phyloP scores from a whole-genome alignment of 2,797 vertebrate genomes.

The Danio albolineatus region DNA sequence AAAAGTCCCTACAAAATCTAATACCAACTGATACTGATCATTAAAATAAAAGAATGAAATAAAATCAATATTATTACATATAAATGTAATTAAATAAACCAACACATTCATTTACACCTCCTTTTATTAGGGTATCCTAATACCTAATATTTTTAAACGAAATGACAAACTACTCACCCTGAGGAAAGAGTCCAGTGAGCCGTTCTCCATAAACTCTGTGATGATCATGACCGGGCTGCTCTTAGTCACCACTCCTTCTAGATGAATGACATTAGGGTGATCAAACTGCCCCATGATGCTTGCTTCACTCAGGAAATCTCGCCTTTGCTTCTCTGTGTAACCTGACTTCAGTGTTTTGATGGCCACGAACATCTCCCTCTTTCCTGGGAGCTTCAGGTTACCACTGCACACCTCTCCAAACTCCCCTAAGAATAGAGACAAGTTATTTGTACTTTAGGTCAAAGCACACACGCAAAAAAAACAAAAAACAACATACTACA shows the following conservation, averaged over 20 bases:
- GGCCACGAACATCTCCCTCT: slow-evolving; percentile 97
- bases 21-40: no score
- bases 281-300: slow-evolving; percentile 99
- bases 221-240: slow-evolving; percentile 98
- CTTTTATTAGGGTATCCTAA: neutral
- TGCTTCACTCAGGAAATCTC: slow-evolving; percentile 96
- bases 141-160: no score
- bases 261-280: slow-evolving; percentile 96
- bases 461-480: slow-evolving; percentile 10
- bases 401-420: slow-evolving; percentile 99
- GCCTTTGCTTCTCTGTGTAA: slow-evolving; percentile 95
- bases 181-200: slow-evolving; percentile 96
- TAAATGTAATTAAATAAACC: no score
- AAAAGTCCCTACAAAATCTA: no score
- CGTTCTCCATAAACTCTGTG: slow-evolving; percentile 99
- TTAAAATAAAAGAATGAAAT: no score
- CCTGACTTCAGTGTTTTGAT: slow-evolving; percentile 98
- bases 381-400: slow-evolving; percentile 95
- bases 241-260: slow-evolving; percentile 98
- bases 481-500: neutral
- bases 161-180: slow-evolving; percentile 77
- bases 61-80: no score
- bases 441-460: slow-evolving; percentile 11
- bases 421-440: slow-evolving; percentile 82
- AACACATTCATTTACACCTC: no score